These are phyloP conservation scores for Doris montereyensis DNA, from an alignment of 2,888 invertebrate species.

Conservation along the genomic window DNA sequence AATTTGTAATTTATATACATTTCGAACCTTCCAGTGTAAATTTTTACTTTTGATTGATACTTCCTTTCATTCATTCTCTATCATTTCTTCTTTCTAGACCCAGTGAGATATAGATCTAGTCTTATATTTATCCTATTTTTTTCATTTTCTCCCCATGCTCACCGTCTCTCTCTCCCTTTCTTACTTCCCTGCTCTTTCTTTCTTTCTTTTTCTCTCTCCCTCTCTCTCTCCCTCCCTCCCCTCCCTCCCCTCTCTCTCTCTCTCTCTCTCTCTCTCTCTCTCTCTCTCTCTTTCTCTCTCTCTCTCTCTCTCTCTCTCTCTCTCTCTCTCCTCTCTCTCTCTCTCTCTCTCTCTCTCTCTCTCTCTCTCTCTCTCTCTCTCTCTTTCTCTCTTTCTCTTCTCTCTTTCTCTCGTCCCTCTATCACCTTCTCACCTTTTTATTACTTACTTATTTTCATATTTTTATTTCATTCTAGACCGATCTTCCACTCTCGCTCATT, in stretches of 20 bases:
- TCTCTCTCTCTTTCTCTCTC: not conserved
- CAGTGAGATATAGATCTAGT: no score
- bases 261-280: not conserved
- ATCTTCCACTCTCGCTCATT: no score
- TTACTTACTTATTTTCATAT: no score
- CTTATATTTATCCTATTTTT: no score
- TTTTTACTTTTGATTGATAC: no score
- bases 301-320: not conserved
- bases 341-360: not conserved
- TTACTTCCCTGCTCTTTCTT: not conserved
- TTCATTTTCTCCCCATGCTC: not conserved
- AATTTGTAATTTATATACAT: no score
- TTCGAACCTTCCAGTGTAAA: no score
- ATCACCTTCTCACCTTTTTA: no score
- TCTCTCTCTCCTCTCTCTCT: not conserved
- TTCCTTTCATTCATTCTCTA: no score
- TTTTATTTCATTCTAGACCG: no score
- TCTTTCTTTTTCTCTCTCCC: not conserved
- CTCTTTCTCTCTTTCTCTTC: not conserved
- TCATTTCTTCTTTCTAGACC: no score
- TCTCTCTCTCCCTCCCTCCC: not conserved
- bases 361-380: not conserved
- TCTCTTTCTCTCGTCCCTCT: not conserved
- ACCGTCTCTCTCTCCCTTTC: not conserved
- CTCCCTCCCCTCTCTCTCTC: not conserved